Percentiles rank a stretch among this genome's conserved stretches.
Conservation (phyloP, 2,888 invertebrate genomes). For the Tachystola acroxantha region DNA sequence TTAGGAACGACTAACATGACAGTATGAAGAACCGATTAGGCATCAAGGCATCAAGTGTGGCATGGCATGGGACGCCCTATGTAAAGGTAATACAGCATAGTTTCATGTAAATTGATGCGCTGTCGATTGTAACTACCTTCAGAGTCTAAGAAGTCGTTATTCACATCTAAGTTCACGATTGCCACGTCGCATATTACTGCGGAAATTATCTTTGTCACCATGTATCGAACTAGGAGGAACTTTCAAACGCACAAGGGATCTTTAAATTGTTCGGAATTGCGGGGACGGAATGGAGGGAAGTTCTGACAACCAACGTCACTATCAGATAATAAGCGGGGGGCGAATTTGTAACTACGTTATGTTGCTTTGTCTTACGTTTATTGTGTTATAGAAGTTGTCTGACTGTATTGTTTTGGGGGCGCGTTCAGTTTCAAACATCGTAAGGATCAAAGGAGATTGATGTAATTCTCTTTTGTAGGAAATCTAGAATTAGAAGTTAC, state of each 20-base stretch:
- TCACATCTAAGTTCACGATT: constrained; percentile 7
- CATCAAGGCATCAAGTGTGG: no score
- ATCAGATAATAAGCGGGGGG: constrained; percentile 62
- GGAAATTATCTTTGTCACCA: constrained; percentile 43
- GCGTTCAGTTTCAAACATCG: neutral
- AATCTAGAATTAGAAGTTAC: no score
- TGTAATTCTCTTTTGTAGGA: no score
- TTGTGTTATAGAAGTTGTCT: neutral
- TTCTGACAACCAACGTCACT: constrained; percentile 68
- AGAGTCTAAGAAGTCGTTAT: no score
- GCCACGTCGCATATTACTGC: constrained; percentile 24
- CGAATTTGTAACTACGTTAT: constrained; percentile 47
- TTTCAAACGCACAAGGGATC: constrained; percentile 66
- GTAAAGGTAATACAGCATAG: no score
- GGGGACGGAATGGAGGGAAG: constrained; percentile 36
- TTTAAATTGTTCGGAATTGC: constrained; percentile 46
- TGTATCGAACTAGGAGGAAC: constrained; percentile 41
- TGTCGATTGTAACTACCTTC: no score
- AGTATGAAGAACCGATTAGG: no score
- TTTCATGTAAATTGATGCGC: no score
- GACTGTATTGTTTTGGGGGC: neutral
- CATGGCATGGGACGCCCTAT: no score
- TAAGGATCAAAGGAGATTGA: neutral
- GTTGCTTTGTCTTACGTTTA: constrained; percentile 5
- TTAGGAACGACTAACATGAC: no score